Base-by-base conservation (phyloP, 2,797 vertebrate genomes). In the Caiman crocodilus region DNA sequence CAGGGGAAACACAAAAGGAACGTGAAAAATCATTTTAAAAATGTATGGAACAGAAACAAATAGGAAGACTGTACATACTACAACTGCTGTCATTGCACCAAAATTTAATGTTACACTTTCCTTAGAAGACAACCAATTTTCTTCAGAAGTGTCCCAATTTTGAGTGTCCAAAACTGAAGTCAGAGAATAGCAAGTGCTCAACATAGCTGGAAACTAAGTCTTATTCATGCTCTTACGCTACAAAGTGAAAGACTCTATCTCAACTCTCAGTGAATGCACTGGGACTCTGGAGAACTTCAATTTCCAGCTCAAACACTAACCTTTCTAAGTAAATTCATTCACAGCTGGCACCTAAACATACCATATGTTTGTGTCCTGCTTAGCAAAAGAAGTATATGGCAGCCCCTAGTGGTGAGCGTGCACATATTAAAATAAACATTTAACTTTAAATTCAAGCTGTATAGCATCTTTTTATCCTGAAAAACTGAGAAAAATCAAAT, bases 371-470 rank as follows among this genome's bases (percentile, higher is more conserved):
- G 56, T 23, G 56, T 16, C 12, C 65, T 30, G 1, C 14, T 77
- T 25, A 42, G 21, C 42, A 88, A 77, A 76, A 91, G 60, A 95
- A 67, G 89, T 87, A 64, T 75, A 82, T 77, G 92, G 96, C 95
- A 98, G 87, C 97, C 96, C 63, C 97, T 98, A 97, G 97, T 94
- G 97, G 97, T 74, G 95, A 94, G 28, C 58, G 65, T 20, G 25
- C n/a, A n/a, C 4, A 7, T 8, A 74, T 67, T 64, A 2, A 7
- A 50, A 26, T 80, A 5, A 7, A 20, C 4, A 78, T 90, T 85
- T n/a, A 60, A 16, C 3, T 13, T 3, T 35, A 58, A 84, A 15
- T 59, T 61, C 35, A 65, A 87, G 57, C 15, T 84, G 81, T 17
- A 55, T 20, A 13, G 28, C 3, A 78, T 76, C 25, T 2, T 5